Evolutionary conservation across 2,797 vertebrate genomes (phyloP).

Genomic region (Rhinella marina): DNA sequence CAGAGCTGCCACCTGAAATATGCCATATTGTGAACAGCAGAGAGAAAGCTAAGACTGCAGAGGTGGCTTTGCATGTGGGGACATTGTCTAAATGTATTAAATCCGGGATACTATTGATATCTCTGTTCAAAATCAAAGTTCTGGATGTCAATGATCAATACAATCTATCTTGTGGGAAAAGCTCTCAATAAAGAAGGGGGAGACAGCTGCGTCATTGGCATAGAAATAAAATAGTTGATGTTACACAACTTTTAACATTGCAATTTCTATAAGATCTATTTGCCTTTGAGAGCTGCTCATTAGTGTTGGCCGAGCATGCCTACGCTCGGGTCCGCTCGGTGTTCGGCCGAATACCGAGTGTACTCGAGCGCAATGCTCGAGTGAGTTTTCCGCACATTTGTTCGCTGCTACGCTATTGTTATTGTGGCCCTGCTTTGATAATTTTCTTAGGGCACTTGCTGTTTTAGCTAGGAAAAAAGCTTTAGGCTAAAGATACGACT

Average conservation of each 20-base stretch:
- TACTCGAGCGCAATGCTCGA: no score
- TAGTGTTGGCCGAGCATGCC: no score
- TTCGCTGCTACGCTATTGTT: no score
- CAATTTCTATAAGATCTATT: neutral
- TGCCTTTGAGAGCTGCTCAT: neutral
- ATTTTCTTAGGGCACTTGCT: conserved; percentile 1
- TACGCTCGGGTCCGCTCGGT: no score
- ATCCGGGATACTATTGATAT: conserved; percentile 10
- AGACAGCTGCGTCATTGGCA: neutral
- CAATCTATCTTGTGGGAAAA: conserved; percentile 1
- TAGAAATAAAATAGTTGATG: neutral
- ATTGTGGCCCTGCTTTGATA: neutral
- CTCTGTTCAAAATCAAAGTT: conserved; percentile 21
- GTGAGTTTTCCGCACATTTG: no score
- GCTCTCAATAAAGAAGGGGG: neutral
- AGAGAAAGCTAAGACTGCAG: no score
- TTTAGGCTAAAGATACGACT: neutral
- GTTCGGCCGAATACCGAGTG: no score
- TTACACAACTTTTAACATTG: neutral
- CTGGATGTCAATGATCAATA: conserved; percentile 40
- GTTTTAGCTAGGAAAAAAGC: neutral
- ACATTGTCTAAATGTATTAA: neutral
- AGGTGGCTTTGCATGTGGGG: no score
- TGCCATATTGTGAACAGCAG: no score
- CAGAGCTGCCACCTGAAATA: no score